Evolutionary conservation across 2,888 invertebrate genomes (phyloP).

Genomic region (Steinernema scapterisci): DNA sequence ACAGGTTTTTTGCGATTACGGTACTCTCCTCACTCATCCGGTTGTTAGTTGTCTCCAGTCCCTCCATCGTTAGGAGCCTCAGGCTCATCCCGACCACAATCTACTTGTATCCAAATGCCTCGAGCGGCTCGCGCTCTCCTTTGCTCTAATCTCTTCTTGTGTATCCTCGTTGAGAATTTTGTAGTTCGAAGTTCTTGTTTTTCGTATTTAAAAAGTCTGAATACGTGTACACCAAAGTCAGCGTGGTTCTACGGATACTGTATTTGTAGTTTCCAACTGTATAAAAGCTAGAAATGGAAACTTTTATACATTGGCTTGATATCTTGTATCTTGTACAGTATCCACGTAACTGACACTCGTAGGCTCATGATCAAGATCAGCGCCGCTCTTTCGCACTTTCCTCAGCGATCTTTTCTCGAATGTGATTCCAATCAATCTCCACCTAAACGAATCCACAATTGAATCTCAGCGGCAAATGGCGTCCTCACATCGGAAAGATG

Average conservation of each 20-base stretch:
- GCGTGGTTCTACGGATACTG: conserved; percentile 32
- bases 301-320: too few species aligned
- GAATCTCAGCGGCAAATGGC: neutral
- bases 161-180: neutral
- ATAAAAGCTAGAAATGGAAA: neutral
- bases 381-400: conserved; percentile 49
- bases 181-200: neutral
- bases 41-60: conserved; percentile 12
- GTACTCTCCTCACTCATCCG: conserved; percentile 21
- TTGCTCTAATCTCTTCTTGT: neutral
- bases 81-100: neutral
- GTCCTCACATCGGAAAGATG: conserved; percentile 48
- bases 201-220: conserved; percentile 25
- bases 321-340: too few species aligned
- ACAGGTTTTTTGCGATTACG: conserved; percentile 24
- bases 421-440: conserved; percentile 71
- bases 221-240: conserved; percentile 32
- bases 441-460: too few species aligned
- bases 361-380: neutral
- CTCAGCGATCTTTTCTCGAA: conserved; percentile 69
- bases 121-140: neutral
- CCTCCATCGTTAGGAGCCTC: conserved; percentile 10
- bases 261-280: conserved; percentile 18
- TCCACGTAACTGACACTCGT: too few species aligned
- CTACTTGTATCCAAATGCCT: neutral